Conservation (phyloP, 1,140 invertebrate species). For the Hestina assimilis region DNA sequence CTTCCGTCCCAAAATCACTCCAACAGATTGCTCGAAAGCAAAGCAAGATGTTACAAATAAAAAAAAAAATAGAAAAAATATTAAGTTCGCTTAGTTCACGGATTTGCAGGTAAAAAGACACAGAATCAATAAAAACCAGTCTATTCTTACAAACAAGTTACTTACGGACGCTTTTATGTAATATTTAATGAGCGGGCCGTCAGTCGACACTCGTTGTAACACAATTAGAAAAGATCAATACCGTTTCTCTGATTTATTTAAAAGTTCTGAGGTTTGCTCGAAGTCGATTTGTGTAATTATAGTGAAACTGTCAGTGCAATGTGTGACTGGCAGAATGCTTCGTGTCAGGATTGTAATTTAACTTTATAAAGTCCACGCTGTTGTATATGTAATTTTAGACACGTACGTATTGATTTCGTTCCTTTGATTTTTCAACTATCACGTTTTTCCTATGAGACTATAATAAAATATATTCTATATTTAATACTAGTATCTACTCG, state of each 20-base stretch:
- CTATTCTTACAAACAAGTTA: conserved; percentile 54
- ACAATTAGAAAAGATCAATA: conserved; percentile 75
- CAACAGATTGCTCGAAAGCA: too few relatives aligned
- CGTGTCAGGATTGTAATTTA: conserved; percentile 12
- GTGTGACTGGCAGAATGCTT: conserved; percentile 14
- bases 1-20: too few relatives aligned
- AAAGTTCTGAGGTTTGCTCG: conserved; percentile 6
- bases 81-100: too few relatives aligned
- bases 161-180: conserved; percentile 56
- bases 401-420: too few relatives aligned
- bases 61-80: too few relatives aligned
- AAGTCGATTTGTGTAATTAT: conserved; percentile 8
- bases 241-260: conserved; percentile 52
- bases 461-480: too few relatives aligned
- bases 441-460: too few relatives aligned
- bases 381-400: conserved; percentile 11
- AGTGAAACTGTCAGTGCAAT: conserved; percentile 7
- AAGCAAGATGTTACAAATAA: too few relatives aligned
- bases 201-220: conserved; percentile 48
- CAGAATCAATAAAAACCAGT: conserved; percentile 17
- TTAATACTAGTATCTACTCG: too few relatives aligned
- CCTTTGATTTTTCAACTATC: too few relatives aligned
- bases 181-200: conserved; percentile 66
- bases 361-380: conserved; percentile 8
- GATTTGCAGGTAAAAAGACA: conserved; percentile 9